Evolutionary conservation across 2,797 vertebrate species (phyloP), one percentile per base, ranked within the genome.

Genomic region (Myotis myotis): DNA sequence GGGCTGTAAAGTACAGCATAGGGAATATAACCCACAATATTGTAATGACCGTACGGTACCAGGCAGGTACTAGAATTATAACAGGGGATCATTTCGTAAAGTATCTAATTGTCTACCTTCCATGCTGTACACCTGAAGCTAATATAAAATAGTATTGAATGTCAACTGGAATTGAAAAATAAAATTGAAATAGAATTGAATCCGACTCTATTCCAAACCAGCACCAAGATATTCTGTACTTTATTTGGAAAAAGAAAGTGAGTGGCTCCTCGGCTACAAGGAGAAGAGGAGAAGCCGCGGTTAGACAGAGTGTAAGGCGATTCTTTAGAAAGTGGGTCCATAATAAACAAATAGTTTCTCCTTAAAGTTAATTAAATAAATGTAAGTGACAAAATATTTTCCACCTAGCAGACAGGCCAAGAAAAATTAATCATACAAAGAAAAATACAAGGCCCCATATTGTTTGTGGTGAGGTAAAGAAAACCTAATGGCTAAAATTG

Each of bases 401-500:
- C 41, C 25, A 74, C 36, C 28, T 53, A 62, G 7, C 5, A 30
- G 3, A 70, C 20, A 84, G 15, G 4, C 47, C 68, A 88, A 74
- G 49, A 51, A 84, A 91, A 81, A 55, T 41, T 51, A 62, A 62
- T 30, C 6, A 62, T 47, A 25, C 6, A 12, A 79, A 53, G 41
- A 78, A 72, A 78, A 66, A 62, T 15, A 30, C 8, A 47, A 55
- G 0, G 2, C 44, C 30, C 13, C 30, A 71, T 28, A 30, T 49
- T 60, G 23, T 22, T 84, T 17, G 12, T 15, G 5, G 5, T 55
- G 36, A 62, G 0, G 25, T 60, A 5, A 87, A 78, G 38, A 89
- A 60, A 3, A 71, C 9, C 25, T 62, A 66, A 72, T 71, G 94
- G 62, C n/a, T 53, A 64, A 71, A 76, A 89, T 47, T 47, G 30